Conservation (phyloP, 2,113 vertebrate genomes). For the Pitta sordida region DNA sequence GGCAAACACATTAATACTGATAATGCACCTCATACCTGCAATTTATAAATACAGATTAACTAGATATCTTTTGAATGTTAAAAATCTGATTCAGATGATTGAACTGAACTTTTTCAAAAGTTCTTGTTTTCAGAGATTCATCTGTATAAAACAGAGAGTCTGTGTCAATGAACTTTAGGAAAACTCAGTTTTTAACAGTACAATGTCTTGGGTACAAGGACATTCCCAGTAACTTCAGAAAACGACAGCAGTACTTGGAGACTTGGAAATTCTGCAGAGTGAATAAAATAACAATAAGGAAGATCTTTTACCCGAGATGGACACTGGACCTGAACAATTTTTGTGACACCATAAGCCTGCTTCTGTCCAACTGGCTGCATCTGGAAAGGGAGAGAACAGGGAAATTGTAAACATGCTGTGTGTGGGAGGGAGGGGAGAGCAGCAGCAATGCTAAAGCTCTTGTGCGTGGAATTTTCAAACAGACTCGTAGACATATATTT, state of each 20-base stretch:
- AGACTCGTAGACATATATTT: no score
- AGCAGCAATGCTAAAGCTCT: background rate
- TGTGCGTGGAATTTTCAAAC: background rate
- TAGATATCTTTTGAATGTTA: background rate
- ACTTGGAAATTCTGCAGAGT: background rate
- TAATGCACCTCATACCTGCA: background rate
- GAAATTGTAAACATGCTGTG: background rate
- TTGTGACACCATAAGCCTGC: background rate
- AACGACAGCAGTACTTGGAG: background rate
- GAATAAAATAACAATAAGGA: background rate
- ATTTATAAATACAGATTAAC: background rate
- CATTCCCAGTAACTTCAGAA: background rate
- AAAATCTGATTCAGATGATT: background rate
- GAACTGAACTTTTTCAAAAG: background rate
- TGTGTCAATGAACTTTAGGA: background rate
- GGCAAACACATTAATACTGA: background rate
- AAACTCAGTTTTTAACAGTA: background rate
- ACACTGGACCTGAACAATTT: constrained; percentile 20
- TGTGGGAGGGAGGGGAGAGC: background rate
- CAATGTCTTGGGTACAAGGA: background rate
- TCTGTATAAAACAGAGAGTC: background rate
- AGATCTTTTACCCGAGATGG: constrained; percentile 66
- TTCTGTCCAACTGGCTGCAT: constrained; percentile 68
- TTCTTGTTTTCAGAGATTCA: background rate
- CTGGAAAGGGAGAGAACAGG: constrained; percentile 45